Base-by-base conservation (phyloP, 1,140 invertebrate genomes). In the Eurytemora carolleeae region DNA sequence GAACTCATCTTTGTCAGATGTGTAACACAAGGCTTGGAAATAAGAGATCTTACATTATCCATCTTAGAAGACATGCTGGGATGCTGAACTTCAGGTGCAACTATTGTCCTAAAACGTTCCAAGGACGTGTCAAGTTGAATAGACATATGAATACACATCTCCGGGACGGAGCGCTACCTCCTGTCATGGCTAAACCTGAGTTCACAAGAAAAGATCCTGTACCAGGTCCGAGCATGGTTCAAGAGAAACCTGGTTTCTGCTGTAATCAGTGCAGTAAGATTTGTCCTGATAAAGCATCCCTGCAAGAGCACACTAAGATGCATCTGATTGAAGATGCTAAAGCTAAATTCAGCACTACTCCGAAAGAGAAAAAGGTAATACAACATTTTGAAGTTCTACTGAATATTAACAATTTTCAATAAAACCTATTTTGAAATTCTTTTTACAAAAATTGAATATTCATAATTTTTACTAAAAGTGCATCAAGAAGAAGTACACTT, bases 61-160 rank as follows among this genome's bases (percentile, higher is more conserved):
- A 62, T 25, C 44, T 62, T n/a, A 58, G 54, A 19, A 1, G 54
- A 26, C 60, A 62, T 22, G 60, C 52, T 2, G 52, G 59, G n/a
- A 21, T 20, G 24, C 24, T 62, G 2, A 62, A 56, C 17, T 56
- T 62, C 24, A 62, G 57, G 24, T 62, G 60, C 24, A 56, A 62
- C 15, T 62, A 57, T 26, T 62, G 60, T 62, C 19, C n/a, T 22
- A 62, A 57, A 26, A 54, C 55, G 20, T 62, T 62, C 16, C 23
- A 23, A 25, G 52, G 54, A n/a, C 19, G 54, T 12, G 18, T 22
- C n/a, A 57, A 53, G 16, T 31, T 62, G n/a, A 55, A 58, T n/a
- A 18, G 54, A 16, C 60, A 62, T 21, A 17, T 62, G 17, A 55
- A 54, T 17, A 54, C 20, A 21, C 59, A 61, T 22, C 20, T 18